Evolutionary conservation across 2,113 vertebrate genomes (phyloP).

Genomic region (Urocynchramus pylzowi): DNA sequence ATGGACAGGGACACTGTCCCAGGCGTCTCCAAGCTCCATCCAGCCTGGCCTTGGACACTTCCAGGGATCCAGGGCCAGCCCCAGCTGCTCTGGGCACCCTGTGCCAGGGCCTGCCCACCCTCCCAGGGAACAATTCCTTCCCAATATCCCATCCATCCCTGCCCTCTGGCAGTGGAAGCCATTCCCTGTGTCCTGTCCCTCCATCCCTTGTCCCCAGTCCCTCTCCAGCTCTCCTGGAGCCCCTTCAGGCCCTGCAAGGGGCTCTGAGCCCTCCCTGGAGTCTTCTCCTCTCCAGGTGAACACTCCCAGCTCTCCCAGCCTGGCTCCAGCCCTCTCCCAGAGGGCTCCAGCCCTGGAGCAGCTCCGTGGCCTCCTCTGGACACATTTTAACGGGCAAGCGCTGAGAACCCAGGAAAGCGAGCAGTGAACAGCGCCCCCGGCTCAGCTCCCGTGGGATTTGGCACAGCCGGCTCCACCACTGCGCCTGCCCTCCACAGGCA

Average conservation of each 20-base stretch:
- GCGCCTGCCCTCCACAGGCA: not conserved
- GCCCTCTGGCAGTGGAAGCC: not conserved
- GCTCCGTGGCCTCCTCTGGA: not conserved
- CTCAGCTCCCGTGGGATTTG: rapidly evolving
- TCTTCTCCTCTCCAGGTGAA: not conserved
- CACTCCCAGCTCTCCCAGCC: not conserved
- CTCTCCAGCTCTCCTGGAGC: not conserved
- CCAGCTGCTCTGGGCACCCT: not conserved
- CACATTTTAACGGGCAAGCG: not conserved
- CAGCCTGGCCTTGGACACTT: not conserved
- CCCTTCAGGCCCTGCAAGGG: rapidly evolving
- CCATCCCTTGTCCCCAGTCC: not conserved
- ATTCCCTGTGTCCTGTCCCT: not conserved
- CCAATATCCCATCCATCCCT: not conserved
- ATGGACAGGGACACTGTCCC: not conserved
- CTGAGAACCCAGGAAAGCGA: not conserved
- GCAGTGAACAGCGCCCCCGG: rapidly evolving
- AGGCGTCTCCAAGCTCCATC: not conserved
- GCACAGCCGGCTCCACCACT: not conserved
- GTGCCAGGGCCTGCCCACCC: not conserved
- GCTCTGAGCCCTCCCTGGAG: not conserved
- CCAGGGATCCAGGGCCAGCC: not conserved
- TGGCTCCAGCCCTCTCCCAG: not conserved
- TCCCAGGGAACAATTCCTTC: not conserved
- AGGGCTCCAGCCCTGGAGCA: not conserved